Evolutionary conservation across 1,140 invertebrate genomes (phyloP).

Genomic region (Lerema accius): DNA sequence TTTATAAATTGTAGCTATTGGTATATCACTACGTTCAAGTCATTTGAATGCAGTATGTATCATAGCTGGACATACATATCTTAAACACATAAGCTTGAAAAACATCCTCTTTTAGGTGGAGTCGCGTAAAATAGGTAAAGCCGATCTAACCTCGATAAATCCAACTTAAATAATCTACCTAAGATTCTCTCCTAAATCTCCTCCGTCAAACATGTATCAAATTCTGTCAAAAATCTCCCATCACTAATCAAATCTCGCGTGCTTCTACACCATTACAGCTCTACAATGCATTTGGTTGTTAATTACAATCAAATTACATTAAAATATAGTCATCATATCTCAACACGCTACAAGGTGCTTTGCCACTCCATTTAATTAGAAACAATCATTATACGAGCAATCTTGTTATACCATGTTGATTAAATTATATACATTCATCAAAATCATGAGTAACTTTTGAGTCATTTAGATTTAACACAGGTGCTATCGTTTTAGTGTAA

Average conservation of each 20-base stretch:
- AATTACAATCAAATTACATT: conserved; percentile 31
- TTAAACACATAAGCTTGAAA: too few relatives aligned
- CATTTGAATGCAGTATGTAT: too few relatives aligned
- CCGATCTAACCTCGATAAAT: too few relatives aligned
- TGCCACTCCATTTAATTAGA: conserved; percentile 25
- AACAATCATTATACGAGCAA: conserved; percentile 21
- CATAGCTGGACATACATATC: too few relatives aligned
- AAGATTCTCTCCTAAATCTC: too few relatives aligned
- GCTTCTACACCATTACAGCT: neutral
- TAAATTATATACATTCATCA: conserved; percentile 19
- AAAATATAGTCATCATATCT: conserved; percentile 25
- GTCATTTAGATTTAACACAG: conserved; percentile 10
- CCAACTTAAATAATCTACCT: too few relatives aligned
- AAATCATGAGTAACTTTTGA: neutral
- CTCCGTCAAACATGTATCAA: too few relatives aligned
- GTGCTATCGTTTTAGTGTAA: neutral
- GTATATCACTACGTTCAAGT: too few relatives aligned
- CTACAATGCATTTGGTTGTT: conserved; percentile 3
- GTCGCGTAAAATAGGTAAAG: too few relatives aligned
- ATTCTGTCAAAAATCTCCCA: neutral
- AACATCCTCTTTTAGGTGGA: too few relatives aligned
- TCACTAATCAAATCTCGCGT: conserved; percentile 1
- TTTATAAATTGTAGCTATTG: too few relatives aligned
- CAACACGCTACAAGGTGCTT: conserved; percentile 17
- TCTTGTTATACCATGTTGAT: conserved; percentile 24